Evolutionary conservation across 2,797 vertebrate genomes (phyloP), one percentile per base, ranked within the genome.

Genomic region (Apogon talboti): DNA sequence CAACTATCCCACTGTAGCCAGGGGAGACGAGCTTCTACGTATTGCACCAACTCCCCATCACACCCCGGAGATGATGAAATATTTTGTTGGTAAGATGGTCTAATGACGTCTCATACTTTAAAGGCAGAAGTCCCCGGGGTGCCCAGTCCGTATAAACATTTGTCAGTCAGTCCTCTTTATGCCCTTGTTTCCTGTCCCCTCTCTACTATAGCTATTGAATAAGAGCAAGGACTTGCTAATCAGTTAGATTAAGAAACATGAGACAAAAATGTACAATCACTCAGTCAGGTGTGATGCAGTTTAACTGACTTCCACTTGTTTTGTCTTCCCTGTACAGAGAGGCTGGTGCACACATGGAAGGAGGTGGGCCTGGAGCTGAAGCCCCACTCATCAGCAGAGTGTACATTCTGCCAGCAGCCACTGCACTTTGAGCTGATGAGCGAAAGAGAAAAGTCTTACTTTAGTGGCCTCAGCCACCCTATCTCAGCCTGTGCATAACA

Each of bases 391-490:
- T 95, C 96, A 0, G 96, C 92, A 0, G 95, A 97, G 80, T 99
- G 97, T 53, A 94, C 95, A 89, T 95, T 98, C 89, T 99, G 96
- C 81, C 90, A 91, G 60, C 91, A 93, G 81, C 96, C 97, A 0
- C 91, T 98, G 15, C 95, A 98, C 78, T 96, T 98, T 1, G 94
- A 98, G 89, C 82, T 93, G 63, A 98, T 99, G 96, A 96, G 93
- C 11, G 96, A 97, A 67, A 76, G 95, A 41, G 96, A 98, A 83
- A 93, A 85, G 56, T 94, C 95, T 24, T 97, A 94, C 86, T 98
- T 98, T 91, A 93, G 86, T 1, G 96, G 95, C 78, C 91, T 97
- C 86, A 96, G 96, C 88, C 96, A 95, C 77, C 57, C 93, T 15
- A 84, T 95, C 7, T 96, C 94, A 16, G 95, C 91, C 75, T 93